Percentiles rank a stretch among this genome's conserved stretches.
Conservation (phyloP, 2,888 invertebrate species). For the Cryptops parisi region DNA sequence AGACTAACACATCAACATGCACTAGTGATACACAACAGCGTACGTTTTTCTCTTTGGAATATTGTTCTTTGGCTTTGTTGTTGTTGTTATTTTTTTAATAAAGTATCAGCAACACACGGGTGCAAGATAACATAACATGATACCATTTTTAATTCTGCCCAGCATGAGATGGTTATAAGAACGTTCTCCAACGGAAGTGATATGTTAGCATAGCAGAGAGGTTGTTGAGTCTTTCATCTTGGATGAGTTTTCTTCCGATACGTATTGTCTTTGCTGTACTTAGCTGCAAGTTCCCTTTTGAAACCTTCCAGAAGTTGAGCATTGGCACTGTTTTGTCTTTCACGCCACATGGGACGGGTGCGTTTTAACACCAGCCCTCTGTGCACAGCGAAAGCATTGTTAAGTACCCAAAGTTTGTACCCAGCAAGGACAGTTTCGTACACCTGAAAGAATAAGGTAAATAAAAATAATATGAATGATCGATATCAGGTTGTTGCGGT, state of each 20-base stretch:
- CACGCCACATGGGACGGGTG: conserved; percentile 66
- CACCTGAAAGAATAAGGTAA: conserved; percentile 44
- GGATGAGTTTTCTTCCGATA: conserved; percentile 5
- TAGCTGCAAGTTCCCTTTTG: conserved; percentile 64
- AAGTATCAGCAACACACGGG: no score
- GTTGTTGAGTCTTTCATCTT: conserved; percentile 10
- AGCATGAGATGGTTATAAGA: no score
- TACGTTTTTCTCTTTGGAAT: no score
- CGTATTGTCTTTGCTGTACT: conserved; percentile 37
- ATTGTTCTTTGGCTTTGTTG: no score
- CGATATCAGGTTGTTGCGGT: no score
- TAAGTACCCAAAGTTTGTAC: conserved; percentile 71
- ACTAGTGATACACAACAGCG: no score
- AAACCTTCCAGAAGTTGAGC: conserved; percentile 66
- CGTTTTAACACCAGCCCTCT: conserved; percentile 73
- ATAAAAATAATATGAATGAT: not conserved
- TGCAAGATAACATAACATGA: no score
- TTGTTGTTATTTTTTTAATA: no score
- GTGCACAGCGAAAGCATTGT: conserved; percentile 77
- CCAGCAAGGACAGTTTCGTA: conserved; percentile 85
- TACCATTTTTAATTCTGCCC: no score
- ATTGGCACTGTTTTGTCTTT: conserved; percentile 70
- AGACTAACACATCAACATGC: no score
- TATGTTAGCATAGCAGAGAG: no score
- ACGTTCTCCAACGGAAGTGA: no score